phyloP scores from a whole-genome alignment of 2,888 invertebrate species.

The Pristionchus entomophagus region DNA sequence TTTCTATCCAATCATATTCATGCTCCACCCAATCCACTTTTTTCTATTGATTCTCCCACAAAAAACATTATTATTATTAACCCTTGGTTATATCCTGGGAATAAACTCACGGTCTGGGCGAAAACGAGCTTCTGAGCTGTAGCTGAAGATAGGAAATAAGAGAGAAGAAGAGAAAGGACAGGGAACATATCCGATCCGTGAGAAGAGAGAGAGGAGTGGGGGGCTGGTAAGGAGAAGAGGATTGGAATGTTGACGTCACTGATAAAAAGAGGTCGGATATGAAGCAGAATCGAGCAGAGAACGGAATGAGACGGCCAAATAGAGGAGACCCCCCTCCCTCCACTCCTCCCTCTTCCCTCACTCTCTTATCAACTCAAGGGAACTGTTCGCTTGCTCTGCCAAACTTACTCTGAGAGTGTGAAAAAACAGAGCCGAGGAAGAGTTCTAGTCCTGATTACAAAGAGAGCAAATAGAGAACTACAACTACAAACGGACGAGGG shows the following conservation, averaged over 20 bases:
- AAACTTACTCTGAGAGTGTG: not conserved
- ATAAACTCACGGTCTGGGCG: not conserved
- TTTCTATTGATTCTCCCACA: not conserved
- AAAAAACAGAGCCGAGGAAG: not conserved
- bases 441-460: not conserved
- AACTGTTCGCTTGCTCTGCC: not conserved
- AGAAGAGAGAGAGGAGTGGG: not conserved
- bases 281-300: slow-evolving; percentile 4
- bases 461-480: not conserved
- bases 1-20: not conserved
- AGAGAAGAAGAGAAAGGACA: no score
- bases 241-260: not conserved
- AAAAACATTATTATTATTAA: not conserved
- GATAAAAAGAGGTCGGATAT: not conserved
- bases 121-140: not conserved
- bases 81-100: no score
- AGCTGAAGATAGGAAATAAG: not conserved
- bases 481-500: not conserved
- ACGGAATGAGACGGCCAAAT: not conserved
- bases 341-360: no score
- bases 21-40: no score
- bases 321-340: no score
- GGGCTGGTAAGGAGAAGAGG: not conserved
- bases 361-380: not conserved
- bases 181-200: no score